A percentile compares a stretch with the other conserved stretches of the same genome.
Conservation (phyloP, 2,113 vertebrate species). For the Ibidorhyncha struthersii region DNA sequence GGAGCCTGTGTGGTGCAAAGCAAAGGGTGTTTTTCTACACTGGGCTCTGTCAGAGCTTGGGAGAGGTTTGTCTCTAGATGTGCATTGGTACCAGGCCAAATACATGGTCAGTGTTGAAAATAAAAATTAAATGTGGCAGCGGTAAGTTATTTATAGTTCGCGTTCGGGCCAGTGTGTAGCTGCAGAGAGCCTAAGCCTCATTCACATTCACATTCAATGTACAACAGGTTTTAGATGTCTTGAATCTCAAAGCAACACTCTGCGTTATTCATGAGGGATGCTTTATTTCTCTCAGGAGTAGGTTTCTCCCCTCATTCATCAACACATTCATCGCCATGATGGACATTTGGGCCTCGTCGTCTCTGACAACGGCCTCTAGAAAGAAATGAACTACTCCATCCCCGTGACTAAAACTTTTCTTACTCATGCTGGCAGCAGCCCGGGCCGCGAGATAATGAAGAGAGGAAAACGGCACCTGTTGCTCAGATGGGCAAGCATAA, state of each 20-base stretch:
- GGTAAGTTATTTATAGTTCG: not conserved
- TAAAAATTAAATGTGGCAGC: not conserved
- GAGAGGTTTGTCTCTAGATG: not conserved
- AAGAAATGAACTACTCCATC: conserved; percentile 14
- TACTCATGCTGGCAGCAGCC: conserved; percentile 36
- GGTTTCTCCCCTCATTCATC: not conserved
- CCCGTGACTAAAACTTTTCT: conserved; percentile 52
- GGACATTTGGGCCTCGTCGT: not conserved
- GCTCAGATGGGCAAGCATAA: not conserved
- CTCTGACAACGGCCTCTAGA: not conserved
- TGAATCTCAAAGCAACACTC: not conserved
- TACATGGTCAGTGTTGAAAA: not conserved
- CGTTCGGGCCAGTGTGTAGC: not conserved
- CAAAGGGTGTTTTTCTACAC: not conserved
- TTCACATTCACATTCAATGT: not conserved
- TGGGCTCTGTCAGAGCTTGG: not conserved
- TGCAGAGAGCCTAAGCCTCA: not conserved
- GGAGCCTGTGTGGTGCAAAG: not conserved
- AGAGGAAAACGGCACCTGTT: not conserved
- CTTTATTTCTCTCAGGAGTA: not conserved
- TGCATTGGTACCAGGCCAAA: not conserved
- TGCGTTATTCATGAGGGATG: not conserved
- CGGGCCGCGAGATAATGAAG: conserved; percentile 18
- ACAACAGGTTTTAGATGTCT: not conserved
- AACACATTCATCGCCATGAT: not conserved